Evolutionary conservation across 2,113 vertebrate genomes (phyloP).

Genomic region (Erinaceus europaeus): DNA sequence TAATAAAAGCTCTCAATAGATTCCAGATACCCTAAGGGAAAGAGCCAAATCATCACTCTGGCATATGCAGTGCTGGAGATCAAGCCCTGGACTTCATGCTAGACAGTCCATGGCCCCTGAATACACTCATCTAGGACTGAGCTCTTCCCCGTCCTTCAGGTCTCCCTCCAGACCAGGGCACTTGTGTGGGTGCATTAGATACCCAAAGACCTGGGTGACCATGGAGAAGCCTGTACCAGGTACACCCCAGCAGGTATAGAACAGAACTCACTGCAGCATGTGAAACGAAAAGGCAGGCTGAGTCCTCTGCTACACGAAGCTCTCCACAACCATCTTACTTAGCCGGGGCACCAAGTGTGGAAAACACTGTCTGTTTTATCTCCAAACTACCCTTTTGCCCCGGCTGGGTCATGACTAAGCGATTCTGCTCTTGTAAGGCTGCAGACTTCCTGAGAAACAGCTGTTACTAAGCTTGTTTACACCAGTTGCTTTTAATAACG

Average conservation of each 20-base stretch:
- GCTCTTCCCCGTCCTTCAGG: not conserved
- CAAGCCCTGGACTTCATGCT: no score
- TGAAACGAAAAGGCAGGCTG: not conserved
- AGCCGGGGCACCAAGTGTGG: not conserved
- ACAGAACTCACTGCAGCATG: not conserved
- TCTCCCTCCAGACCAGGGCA: not conserved
- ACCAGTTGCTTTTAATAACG: not conserved
- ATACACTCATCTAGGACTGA: no score
- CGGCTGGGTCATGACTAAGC: not conserved
- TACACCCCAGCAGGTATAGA: not conserved
- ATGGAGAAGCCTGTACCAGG: not conserved
- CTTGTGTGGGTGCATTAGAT: not conserved
- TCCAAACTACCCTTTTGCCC: no score
- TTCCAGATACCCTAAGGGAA: no score
- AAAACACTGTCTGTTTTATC: not conserved
- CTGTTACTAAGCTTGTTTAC: not conserved
- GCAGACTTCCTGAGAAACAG: not conserved
- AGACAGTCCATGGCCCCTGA: no score
- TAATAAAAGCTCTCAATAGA: no score
- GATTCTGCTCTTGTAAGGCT: not conserved
- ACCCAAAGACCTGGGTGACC: no score
- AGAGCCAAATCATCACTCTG: no score
- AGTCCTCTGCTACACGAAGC: not conserved
- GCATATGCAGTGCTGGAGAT: no score
- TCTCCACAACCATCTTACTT: not conserved